Conservation (phyloP, 2,113 vertebrate genomes). For the Leptobrachium leishanense region DNA sequence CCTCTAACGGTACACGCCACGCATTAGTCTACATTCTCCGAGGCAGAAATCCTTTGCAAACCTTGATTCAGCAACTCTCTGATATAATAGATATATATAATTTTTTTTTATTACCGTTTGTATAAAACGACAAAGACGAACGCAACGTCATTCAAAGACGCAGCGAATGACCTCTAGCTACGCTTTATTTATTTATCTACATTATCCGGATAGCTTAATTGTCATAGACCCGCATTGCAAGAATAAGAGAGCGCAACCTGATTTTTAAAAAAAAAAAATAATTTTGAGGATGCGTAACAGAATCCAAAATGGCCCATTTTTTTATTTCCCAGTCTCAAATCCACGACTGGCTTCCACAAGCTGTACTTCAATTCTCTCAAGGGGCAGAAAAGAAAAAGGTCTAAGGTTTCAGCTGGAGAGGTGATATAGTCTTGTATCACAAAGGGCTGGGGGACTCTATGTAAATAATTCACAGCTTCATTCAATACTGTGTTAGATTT, state of each 20-base stretch:
- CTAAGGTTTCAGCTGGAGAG: conserved; percentile 68
- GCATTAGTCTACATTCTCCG: conserved; percentile 15
- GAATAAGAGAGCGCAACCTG: no score
- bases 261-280: no score
- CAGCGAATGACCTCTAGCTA: not conserved
- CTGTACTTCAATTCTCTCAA: conserved; percentile 61
- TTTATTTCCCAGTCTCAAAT: not conserved
- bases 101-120: not conserved
- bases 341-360: conserved; percentile 48
- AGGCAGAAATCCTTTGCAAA: not conserved
- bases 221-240: no score
- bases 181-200: not conserved
- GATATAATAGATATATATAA: not conserved
- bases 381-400: conserved; percentile 55
- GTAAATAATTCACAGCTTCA: conserved; percentile 74
- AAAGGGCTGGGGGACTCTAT: conserved; percentile 60
- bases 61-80: not conserved
- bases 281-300: conserved; percentile 17
- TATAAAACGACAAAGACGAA: not conserved
- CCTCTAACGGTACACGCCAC: not conserved
- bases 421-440: conserved; percentile 57
- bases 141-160: not conserved
- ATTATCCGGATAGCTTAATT: no score
- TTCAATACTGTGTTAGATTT: conserved; percentile 50
- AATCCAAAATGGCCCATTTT: not conserved